These are phyloP conservation scores for Battus philenor DNA, from an alignment of 1,140 invertebrate genomes.

Conservation along the genomic window DNA sequence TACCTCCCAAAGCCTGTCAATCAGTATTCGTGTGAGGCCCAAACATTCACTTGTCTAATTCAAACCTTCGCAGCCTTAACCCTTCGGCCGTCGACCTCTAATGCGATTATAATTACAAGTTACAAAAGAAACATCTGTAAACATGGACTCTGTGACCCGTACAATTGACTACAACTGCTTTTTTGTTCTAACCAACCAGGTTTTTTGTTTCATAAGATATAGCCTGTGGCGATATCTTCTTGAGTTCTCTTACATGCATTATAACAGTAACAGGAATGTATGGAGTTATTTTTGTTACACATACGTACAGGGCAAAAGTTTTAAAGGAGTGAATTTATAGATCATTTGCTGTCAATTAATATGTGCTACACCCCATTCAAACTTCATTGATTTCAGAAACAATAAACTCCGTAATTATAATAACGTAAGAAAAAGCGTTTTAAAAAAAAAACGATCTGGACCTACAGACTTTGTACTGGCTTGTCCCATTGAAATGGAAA, in stretches of 20 bases:
- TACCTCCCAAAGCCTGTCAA: not conserved
- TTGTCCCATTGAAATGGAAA: too few species aligned
- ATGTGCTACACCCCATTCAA: too few species aligned
- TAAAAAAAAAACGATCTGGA: too few species aligned
- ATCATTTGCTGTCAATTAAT: too few species aligned
- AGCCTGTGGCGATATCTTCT: slow-evolving; percentile 1
- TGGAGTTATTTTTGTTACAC: too few species aligned
- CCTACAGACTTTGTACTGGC: too few species aligned
- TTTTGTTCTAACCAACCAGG: not conserved
- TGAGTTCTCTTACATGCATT: not conserved
- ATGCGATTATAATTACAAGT: slow-evolving; percentile 63
- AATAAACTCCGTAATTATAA: too few species aligned
- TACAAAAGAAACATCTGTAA: slow-evolving; percentile 46
- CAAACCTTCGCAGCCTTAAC: slow-evolving; percentile 35
- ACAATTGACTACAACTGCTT: slow-evolving; percentile 22
- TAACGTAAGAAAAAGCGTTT: too few species aligned
- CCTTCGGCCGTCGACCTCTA: slow-evolving; percentile 49
- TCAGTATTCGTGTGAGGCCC: slow-evolving; percentile 13
- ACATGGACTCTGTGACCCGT: slow-evolving; percentile 43
- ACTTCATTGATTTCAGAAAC: too few species aligned
- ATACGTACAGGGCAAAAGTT: too few species aligned
- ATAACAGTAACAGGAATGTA: too few species aligned
- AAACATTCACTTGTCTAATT: slow-evolving; percentile 1
- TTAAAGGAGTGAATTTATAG: too few species aligned
- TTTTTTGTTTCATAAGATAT: not conserved